A percentile compares a stretch with the other conserved stretches of the same genome.
Conservation (phyloP, 1,140 invertebrate species). For the Platorchestia sp. region DNA sequence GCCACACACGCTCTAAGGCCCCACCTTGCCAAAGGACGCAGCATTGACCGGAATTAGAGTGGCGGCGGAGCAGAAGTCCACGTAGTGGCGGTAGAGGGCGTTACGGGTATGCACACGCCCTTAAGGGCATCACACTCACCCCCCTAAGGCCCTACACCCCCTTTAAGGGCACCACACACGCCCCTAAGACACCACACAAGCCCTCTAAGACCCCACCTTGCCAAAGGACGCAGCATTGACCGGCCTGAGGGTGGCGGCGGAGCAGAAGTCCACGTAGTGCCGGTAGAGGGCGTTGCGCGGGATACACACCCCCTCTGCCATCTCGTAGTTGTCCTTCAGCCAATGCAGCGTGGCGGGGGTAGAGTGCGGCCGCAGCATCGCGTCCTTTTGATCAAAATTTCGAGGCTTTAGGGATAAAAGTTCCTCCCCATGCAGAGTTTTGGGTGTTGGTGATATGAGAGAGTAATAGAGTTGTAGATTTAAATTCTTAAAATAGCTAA, state of each 20-base stretch:
- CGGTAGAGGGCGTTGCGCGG: slow-evolving; percentile 75
- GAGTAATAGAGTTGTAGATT: no score
- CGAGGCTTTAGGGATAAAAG: no score
- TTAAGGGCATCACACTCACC: neutral
- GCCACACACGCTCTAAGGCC: no score
- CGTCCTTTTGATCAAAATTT: no score
- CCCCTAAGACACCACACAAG: neutral
- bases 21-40: slow-evolving; percentile 76
- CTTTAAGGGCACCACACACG: neutral
- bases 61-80: slow-evolving; percentile 74
- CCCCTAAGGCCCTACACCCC: neutral
- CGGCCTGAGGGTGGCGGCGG: slow-evolving; percentile 73
- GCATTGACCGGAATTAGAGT: slow-evolving; percentile 75
- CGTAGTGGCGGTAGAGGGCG: slow-evolving; percentile 75
- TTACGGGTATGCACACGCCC: slow-evolving; percentile 64
- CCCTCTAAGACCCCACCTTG: slow-evolving; percentile 71
- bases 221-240: slow-evolving; percentile 77
- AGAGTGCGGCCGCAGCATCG: slow-evolving; percentile 72
- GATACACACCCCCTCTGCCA: slow-evolving; percentile 76
- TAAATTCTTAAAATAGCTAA: no score
- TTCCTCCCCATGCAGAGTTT: no score
- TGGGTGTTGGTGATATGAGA: no score
- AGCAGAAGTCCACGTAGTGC: slow-evolving; percentile 76
- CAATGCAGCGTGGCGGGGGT: slow-evolving; percentile 76
- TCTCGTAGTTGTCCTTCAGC: slow-evolving; percentile 76